Percentiles rank a stretch among this genome's conserved stretches.
phyloP scores from a whole-genome alignment of 2,888 invertebrate species.

The Lochmaea capreae region DNA sequence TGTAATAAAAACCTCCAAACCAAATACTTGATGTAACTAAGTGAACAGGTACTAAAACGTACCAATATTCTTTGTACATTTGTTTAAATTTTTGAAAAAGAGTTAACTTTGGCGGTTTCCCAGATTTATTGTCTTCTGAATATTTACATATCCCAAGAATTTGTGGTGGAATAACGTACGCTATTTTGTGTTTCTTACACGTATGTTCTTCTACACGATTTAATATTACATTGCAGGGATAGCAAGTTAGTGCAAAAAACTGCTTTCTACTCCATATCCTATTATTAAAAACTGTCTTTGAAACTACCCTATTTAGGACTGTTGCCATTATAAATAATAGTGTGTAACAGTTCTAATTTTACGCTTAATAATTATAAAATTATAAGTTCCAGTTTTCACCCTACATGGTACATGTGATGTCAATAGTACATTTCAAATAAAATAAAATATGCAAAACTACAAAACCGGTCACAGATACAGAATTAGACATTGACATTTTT shows the following conservation, averaged over 20 bases:
- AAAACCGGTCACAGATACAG: slow-evolving; percentile 5
- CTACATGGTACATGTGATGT: background rate
- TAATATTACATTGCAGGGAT: slow-evolving; percentile 8
- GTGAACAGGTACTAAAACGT: slow-evolving; percentile 95
- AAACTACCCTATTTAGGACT: slow-evolving; percentile 20
- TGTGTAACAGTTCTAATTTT: background rate
- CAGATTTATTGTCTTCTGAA: slow-evolving; percentile 12
- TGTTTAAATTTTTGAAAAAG: slow-evolving; percentile 87
- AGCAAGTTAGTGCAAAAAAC: slow-evolving; percentile 12
- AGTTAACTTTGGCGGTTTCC: slow-evolving; percentile 66
- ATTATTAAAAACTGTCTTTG: slow-evolving; percentile 18
- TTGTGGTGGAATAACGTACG: background rate
- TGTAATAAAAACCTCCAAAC: slow-evolving; percentile 89
- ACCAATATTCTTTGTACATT: slow-evolving; percentile 97
- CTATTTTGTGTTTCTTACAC: slow-evolving; percentile 11
- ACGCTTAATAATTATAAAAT: slow-evolving; percentile 1
- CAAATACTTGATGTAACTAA: slow-evolving; percentile 87
- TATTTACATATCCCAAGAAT: slow-evolving; percentile 12
- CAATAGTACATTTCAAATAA: background rate
- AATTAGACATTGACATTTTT: background rate
- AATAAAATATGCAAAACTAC: background rate
- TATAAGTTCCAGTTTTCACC: background rate
- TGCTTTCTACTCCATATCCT: slow-evolving; percentile 17
- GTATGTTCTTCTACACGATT: slow-evolving; percentile 7
- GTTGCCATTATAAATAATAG: slow-evolving; percentile 33